Percentiles rank a stretch among this genome's conserved stretches.
phyloP scores from a whole-genome alignment of 2,888 invertebrate genomes.

The Gerris lacustris region DNA sequence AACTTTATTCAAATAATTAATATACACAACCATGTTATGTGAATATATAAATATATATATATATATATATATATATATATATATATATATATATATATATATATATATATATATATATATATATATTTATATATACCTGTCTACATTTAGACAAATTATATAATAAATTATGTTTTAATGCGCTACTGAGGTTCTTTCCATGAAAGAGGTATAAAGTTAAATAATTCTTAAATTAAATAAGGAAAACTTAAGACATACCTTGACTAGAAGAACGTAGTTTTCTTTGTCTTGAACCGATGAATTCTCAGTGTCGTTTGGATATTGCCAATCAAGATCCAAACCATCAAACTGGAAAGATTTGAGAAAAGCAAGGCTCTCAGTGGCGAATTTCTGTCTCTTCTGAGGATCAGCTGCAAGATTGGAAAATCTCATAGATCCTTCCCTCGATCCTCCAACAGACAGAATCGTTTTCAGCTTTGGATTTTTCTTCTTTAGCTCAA shows the following conservation, averaged over 20 bases:
- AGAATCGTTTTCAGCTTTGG: slow-evolving; percentile 38
- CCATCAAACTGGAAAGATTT: slow-evolving; percentile 63
- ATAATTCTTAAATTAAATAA: too few species aligned
- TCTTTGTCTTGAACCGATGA: slow-evolving; percentile 42
- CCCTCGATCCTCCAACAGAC: slow-evolving; percentile 53
- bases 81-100: too few species aligned
- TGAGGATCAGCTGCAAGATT: slow-evolving; percentile 46
- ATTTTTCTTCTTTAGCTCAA: slow-evolving; percentile 12
- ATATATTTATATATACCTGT: too few species aligned
- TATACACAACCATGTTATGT: too few species aligned
- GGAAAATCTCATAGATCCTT: slow-evolving; percentile 36
- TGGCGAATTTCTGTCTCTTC: slow-evolving; percentile 46
- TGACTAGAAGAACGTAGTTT: slow-evolving; percentile 43
- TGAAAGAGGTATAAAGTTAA: too few species aligned
- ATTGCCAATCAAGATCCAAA: slow-evolving; percentile 66
- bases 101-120: too few species aligned
- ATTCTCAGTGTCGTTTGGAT: slow-evolving; percentile 45
- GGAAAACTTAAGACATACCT: slow-evolving; percentile 34
- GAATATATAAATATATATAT: too few species aligned
- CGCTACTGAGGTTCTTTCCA: too few species aligned
- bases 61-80: too few species aligned
- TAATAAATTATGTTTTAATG: too few species aligned
- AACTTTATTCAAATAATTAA: too few species aligned
- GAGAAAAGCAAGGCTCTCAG: slow-evolving; percentile 50
- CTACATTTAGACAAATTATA: too few species aligned